These are phyloP conservation scores for Oophaga pumilio DNA, from an alignment of 2,113 vertebrate species.

Conservation along the genomic window DNA sequence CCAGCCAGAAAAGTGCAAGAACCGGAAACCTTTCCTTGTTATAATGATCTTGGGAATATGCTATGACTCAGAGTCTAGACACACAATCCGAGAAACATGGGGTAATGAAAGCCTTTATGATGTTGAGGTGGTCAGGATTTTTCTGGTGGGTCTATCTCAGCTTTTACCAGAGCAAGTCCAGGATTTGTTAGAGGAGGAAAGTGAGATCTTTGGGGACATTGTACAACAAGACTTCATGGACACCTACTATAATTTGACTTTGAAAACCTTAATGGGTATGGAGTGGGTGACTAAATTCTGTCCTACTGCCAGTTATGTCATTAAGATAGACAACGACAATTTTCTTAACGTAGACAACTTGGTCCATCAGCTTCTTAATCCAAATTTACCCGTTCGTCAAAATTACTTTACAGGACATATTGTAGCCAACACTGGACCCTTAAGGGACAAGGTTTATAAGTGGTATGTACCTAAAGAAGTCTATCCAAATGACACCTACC, in stretches of 20 bases:
- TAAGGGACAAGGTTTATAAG: not conserved
- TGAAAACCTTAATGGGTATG: constrained; percentile 54
- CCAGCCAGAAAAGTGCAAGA: constrained; percentile 64
- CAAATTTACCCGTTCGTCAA: constrained; percentile 7
- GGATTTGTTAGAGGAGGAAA: constrained; percentile 28
- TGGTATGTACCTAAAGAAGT: constrained; percentile 52
- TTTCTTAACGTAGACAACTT: constrained; percentile 58
- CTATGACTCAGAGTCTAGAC: not conserved
- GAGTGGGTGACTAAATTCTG: constrained; percentile 55
- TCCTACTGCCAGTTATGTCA: constrained; percentile 33
- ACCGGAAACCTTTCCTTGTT: constrained; percentile 67
- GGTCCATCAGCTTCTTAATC: constrained; percentile 47
- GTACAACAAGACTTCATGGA: constrained; percentile 61
- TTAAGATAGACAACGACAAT: constrained; percentile 54
- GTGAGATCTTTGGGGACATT: not conserved
- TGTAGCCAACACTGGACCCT: not conserved
- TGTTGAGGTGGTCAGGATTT: constrained; percentile 33
- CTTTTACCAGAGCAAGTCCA: not conserved
- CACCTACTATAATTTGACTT: constrained; percentile 55
- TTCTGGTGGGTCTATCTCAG: constrained; percentile 1
- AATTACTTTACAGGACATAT: constrained; percentile 57
- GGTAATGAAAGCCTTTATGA: constrained; percentile 23
- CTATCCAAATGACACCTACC: constrained; percentile 35
- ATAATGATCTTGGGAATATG: no score
- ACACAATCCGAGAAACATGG: not conserved